A percentile compares a stretch with the other conserved stretches of the same genome.
Conservation (phyloP, 2,113 vertebrate species). For the Cisticola juncidis region DNA sequence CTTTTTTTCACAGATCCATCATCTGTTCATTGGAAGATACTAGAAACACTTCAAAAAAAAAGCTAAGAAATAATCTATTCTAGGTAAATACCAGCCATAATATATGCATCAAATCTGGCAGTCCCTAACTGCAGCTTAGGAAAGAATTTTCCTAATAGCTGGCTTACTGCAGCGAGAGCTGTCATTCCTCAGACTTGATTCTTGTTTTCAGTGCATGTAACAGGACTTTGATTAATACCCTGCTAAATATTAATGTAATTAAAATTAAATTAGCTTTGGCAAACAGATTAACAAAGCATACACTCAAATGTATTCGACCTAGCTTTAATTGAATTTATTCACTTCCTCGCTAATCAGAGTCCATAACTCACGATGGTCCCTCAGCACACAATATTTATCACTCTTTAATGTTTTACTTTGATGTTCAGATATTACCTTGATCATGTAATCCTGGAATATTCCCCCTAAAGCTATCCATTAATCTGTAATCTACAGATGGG, state of each 20-base stretch:
- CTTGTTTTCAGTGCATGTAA: constrained; percentile 19
- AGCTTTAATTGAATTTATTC: constrained; percentile 48
- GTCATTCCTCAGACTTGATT: constrained; percentile 5
- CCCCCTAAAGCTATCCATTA: constrained; percentile 30
- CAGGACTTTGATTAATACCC: constrained; percentile 44
- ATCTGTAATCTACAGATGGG: constrained; percentile 38
- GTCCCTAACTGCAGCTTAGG: not conserved
- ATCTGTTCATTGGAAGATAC: not conserved
- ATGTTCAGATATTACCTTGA: not conserved
- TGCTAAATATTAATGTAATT: constrained; percentile 58
- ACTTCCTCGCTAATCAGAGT: constrained; percentile 33
- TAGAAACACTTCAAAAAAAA: not conserved
- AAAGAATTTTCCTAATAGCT: constrained; percentile 28
- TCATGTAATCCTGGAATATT: constrained; percentile 10
- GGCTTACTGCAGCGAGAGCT: constrained; percentile 22
- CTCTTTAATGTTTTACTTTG: constrained; percentile 10
- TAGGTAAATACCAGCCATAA: constrained; percentile 17
- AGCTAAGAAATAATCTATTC: not conserved
- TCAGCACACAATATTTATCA: constrained; percentile 26
- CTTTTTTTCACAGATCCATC: not conserved
- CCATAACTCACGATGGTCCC: not conserved
- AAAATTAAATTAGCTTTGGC: constrained; percentile 52
- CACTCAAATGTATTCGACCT: not conserved
- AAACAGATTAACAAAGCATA: constrained; percentile 58
- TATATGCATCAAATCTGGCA: constrained; percentile 3